Evolutionary conservation across 1,140 invertebrate genomes (phyloP).

Genomic region (Ladona fulva): DNA sequence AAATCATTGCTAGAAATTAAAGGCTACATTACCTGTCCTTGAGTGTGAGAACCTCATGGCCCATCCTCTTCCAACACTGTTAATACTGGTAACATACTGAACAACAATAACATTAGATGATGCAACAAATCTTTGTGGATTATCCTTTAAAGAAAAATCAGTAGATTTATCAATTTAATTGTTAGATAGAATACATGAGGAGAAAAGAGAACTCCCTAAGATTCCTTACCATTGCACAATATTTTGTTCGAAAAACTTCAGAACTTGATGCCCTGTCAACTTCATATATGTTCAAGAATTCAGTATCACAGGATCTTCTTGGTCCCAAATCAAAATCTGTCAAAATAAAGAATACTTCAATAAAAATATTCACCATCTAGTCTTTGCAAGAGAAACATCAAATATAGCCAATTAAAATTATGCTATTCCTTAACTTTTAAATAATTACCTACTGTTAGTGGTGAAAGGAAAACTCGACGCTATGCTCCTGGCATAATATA

Average conservation of each 20-base stretch:
- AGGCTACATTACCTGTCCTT: slow-evolving; percentile 13
- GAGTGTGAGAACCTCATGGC: slow-evolving; percentile 40
- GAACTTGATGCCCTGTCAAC: slow-evolving; percentile 27
- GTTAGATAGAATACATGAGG: too few relatives aligned
- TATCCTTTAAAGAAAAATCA: slow-evolving; percentile 36
- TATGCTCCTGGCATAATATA: too few relatives aligned
- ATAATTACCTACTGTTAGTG: too few relatives aligned
- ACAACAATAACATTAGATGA: slow-evolving; percentile 45
- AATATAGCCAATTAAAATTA: too few relatives aligned
- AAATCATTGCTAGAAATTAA: too few relatives aligned
- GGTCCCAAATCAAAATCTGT: slow-evolving; percentile 53
- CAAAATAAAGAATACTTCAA: slow-evolving; percentile 27
- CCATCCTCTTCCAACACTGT: slow-evolving; percentile 62
- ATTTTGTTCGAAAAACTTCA: slow-evolving; percentile 34
- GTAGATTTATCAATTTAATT: too few relatives aligned
- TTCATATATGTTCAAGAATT: slow-evolving; percentile 51
- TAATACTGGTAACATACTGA: slow-evolving; percentile 50
- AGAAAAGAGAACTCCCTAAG: too few relatives aligned
- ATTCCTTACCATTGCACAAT: slow-evolving; percentile 44
- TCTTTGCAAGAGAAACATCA: too few relatives aligned
- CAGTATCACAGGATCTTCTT: slow-evolving; percentile 44
- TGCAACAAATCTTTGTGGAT: slow-evolving; percentile 44
- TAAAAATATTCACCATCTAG: too few relatives aligned
- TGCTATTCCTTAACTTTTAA: too few relatives aligned
- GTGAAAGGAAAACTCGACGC: too few relatives aligned